A percentile compares a stretch with the other conserved stretches of the same genome.
Conservation (phyloP, 2,888 invertebrate genomes). For the Aproaerema taeniolella region DNA sequence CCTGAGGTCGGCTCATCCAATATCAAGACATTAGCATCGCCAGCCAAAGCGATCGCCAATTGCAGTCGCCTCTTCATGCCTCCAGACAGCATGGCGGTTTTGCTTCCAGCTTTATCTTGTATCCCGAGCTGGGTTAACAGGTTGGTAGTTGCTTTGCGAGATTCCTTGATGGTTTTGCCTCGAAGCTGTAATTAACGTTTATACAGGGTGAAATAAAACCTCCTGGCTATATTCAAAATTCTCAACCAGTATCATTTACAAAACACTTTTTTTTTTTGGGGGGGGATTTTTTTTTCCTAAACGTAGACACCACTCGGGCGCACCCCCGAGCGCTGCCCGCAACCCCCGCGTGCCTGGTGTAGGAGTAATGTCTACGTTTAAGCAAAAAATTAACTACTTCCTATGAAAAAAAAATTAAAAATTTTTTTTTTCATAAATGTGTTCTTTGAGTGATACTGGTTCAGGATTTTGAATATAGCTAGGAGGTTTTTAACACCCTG, state of each 20-base stretch:
- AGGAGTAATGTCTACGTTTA: too few relatives aligned
- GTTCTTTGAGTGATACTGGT: too few relatives aligned
- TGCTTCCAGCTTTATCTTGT: slow-evolving; percentile 76
- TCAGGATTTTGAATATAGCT: too few relatives aligned
- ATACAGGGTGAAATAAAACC: too few relatives aligned
- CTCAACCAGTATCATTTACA: not conserved
- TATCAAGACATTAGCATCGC: slow-evolving; percentile 80
- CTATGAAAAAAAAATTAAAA: not conserved
- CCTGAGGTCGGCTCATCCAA: too few relatives aligned
- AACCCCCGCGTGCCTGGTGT: too few relatives aligned
- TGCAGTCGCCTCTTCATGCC: slow-evolving; percentile 91
- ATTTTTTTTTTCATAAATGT: too few relatives aligned
- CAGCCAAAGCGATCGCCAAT: slow-evolving; percentile 90
- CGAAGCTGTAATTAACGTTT: slow-evolving; percentile 57
- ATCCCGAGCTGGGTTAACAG: slow-evolving; percentile 34
- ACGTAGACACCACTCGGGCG: too few relatives aligned
- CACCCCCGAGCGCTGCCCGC: too few relatives aligned
- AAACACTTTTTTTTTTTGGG: too few relatives aligned
- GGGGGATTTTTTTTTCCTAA: too few relatives aligned
- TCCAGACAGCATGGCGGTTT: slow-evolving; percentile 84
- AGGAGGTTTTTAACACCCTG: too few relatives aligned
- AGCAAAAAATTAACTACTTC: not conserved
- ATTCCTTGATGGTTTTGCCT: slow-evolving; percentile 25
- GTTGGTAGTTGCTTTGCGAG: slow-evolving; percentile 19
- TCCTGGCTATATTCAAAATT: not conserved